These are phyloP conservation scores for Uromys caudimaculatus DNA, from an alignment of 2,797 vertebrate species.

Conservation along the genomic window DNA sequence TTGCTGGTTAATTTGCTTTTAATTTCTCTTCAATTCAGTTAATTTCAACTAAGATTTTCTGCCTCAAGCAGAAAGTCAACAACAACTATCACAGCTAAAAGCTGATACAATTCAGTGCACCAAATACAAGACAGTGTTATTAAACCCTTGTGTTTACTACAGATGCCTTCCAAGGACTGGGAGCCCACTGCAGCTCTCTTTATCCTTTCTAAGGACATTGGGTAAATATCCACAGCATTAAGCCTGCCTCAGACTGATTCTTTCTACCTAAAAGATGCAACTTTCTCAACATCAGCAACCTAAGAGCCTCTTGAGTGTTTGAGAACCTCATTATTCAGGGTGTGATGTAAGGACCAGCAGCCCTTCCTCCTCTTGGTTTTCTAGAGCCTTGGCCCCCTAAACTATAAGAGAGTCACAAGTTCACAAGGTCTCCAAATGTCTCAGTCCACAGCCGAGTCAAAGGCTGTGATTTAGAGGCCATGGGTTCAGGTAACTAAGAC, in stretches of 20 bases:
- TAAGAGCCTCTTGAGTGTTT: neutral
- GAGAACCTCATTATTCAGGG: neutral
- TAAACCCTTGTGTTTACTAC: neutral
- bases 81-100: neutral
- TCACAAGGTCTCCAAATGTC: neutral
- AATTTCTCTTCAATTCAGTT: neutral
- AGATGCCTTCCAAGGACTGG: neutral
- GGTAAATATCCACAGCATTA: neutral
- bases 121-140: neutral
- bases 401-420: neutral
- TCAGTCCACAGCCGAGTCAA: too few species aligned
- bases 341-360: neutral
- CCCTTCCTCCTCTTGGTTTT: neutral
- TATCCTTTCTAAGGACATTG: neutral
- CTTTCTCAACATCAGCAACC: neutral
- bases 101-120: neutral
- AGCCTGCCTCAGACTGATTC: neutral
- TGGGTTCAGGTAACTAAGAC: neutral
- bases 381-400: neutral
- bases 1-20: neutral
- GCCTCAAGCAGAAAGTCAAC: neutral
- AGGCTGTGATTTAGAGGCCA: neutral
- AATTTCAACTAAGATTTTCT: neutral
- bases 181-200: too few species aligned
- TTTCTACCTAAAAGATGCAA: neutral